Percentiles rank a stretch among this genome's conserved stretches.
Conservation (phyloP, 2,113 vertebrate species). For the Pogonocichla stellata region DNA sequence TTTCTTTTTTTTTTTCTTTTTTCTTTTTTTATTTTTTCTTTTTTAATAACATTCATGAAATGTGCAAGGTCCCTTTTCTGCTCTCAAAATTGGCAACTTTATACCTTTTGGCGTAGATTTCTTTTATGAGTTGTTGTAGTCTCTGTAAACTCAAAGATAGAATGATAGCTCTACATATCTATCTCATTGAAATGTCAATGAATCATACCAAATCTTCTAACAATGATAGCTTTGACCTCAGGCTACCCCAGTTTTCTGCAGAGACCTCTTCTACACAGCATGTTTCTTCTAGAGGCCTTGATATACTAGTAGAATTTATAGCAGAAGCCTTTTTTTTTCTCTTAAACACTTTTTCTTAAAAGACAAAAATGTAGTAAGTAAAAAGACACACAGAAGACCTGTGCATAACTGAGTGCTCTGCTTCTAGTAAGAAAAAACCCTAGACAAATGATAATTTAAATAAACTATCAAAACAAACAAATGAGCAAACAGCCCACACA, state of each 20-base stretch:
- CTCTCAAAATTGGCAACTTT: not conserved
- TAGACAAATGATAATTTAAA: not conserved
- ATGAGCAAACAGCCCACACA: not conserved
- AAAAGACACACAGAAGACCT: not conserved
- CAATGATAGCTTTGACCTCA: not conserved
- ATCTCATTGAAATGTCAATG: not conserved
- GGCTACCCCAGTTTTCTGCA: not conserved
- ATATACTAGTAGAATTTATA: not conserved
- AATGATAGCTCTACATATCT: not conserved
- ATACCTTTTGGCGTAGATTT: not conserved
- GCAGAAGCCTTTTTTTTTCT: not conserved
- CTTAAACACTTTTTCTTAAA: not conserved
- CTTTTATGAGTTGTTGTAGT: not conserved
- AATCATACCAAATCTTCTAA: not conserved
- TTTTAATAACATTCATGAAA: not conserved
- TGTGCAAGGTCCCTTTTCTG: not conserved
- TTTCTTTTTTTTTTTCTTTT: not conserved
- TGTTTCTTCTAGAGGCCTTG: not conserved
- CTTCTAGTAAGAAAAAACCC: not conserved
- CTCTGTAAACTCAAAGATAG: not conserved
- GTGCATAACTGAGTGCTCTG: not conserved
- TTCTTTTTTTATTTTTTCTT: not conserved
- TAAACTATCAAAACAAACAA: fast-evolving
- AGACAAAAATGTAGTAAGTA: not conserved
- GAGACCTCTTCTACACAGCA: not conserved